These are phyloP conservation scores for Neotragus pygmaeus DNA, from an alignment of 2,113 vertebrate species.

Conservation along the genomic window DNA sequence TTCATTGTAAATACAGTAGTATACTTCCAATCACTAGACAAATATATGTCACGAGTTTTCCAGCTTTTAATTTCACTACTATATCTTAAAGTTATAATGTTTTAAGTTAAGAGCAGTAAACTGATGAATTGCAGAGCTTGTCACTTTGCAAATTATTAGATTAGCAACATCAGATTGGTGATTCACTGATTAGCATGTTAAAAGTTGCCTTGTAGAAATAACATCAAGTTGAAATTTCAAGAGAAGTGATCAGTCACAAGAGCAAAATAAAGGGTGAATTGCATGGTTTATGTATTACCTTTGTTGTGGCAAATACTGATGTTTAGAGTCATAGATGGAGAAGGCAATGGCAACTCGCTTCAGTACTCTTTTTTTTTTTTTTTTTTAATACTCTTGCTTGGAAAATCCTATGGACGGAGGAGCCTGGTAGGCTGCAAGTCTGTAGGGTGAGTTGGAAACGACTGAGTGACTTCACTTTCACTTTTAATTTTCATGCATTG, in stretches of 20 bases:
- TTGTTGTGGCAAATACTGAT: background rate
- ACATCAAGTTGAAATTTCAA: background rate
- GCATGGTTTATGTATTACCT: background rate
- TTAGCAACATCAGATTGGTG: background rate
- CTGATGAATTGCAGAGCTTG: background rate
- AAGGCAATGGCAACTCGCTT: background rate
- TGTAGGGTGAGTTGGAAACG: accelerated
- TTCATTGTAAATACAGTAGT: background rate
- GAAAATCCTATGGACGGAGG: background rate
- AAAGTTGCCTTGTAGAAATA: background rate
- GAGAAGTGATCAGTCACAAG: background rate
- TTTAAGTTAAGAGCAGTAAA: background rate
- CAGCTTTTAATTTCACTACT: background rate
- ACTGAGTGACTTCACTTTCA: background rate
- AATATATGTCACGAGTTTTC: background rate
- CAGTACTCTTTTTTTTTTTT: background rate
- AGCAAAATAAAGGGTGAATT: background rate
- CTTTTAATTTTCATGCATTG: background rate
- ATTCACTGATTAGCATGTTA: background rate
- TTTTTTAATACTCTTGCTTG: background rate
- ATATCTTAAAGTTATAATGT: background rate
- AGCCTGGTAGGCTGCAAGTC: background rate
- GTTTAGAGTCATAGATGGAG: background rate
- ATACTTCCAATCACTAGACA: background rate
- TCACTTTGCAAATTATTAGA: background rate